phyloP scores from a whole-genome alignment of 2,797 vertebrate species.

The Clarias platycephalus region DNA sequence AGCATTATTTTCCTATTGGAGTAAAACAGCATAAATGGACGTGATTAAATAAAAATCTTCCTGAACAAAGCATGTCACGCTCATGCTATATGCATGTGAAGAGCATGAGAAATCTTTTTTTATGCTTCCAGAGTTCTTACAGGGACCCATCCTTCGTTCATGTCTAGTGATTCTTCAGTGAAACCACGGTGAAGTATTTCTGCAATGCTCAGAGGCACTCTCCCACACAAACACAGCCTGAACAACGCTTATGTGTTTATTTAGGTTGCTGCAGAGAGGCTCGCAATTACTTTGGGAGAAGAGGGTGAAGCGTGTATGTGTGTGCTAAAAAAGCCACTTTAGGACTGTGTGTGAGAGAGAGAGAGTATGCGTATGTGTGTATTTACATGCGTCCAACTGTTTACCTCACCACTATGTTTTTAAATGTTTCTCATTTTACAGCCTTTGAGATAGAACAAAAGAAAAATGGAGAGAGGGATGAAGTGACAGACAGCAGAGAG shows the following conservation, averaged over 20 bases:
- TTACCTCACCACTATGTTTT: conserved; percentile 4
- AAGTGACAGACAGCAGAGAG: conserved; percentile 29
- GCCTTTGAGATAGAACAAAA: conserved; percentile 36
- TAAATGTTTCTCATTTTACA: conserved; percentile 22
- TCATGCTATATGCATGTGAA: not conserved
- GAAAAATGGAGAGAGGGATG: conserved; percentile 27
- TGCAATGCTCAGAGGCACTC: conserved; percentile 49
- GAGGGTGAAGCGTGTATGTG: conserved; percentile 32
- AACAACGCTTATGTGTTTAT: conserved; percentile 50
- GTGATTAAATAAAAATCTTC: not conserved
- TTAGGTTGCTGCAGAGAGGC: conserved; percentile 47
- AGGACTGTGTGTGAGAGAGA: not conserved
- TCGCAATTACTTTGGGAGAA: conserved; percentile 42
- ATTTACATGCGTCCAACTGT: conserved; percentile 3
- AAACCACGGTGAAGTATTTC: conserved; percentile 54
- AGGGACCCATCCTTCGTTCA: conserved; percentile 41
- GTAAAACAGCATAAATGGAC: conserved; percentile 6
- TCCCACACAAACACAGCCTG: conserved; percentile 49
- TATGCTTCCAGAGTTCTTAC: conserved; percentile 24
- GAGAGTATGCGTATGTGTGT: conserved; percentile 26
- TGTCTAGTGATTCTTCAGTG: conserved; percentile 33
- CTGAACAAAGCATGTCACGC: not conserved
- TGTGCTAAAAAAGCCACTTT: conserved; percentile 9
- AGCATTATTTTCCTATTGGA: not conserved
- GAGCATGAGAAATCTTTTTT: not conserved